Evolutionary conservation across 1,140 invertebrate genomes (phyloP).

Genomic region (Antheraea pernyi): DNA sequence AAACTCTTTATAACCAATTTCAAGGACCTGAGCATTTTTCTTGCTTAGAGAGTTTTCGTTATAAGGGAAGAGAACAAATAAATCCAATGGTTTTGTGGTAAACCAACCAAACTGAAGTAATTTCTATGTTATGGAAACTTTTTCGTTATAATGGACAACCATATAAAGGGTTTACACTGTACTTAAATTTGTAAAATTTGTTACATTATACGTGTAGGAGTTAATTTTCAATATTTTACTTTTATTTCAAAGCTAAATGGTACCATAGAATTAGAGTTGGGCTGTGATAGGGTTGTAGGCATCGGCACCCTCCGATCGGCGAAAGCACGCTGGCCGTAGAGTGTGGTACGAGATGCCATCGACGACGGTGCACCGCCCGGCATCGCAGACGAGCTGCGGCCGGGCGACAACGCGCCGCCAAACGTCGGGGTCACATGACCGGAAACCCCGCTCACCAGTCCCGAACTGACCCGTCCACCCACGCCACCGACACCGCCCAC

Average conservation of each 20-base stretch:
- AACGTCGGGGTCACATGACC: slow-evolving; percentile 76
- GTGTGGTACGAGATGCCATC: slow-evolving; percentile 78
- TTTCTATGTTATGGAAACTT: too few species aligned
- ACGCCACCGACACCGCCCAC: slow-evolving; percentile 80
- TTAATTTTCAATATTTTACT: too few species aligned
- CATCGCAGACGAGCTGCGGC: slow-evolving; percentile 74
- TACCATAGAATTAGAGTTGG: slow-evolving; percentile 80
- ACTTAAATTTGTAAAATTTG: too few species aligned
- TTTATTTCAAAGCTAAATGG: slow-evolving; percentile 14
- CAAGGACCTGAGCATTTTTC: too few species aligned
- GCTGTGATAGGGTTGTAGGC: slow-evolving; percentile 81
- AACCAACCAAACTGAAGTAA: too few species aligned
- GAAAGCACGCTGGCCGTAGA: slow-evolving; percentile 88
- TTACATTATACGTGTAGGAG: too few species aligned
- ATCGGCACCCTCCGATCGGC: slow-evolving; percentile 87
- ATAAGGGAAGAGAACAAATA: too few species aligned
- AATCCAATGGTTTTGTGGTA: too few species aligned
- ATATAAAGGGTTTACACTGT: too few species aligned
- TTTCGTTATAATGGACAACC: too few species aligned
- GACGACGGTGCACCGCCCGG: slow-evolving; percentile 73
- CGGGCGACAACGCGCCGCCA: slow-evolving; percentile 69
- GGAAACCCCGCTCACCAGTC: slow-evolving; percentile 81
- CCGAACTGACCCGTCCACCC: slow-evolving; percentile 78
- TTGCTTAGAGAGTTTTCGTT: too few species aligned
- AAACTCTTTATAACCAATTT: too few species aligned